Conservation (phyloP, 64 coral and sea anemone genomes). For the Platygyra sinensis region DNA sequence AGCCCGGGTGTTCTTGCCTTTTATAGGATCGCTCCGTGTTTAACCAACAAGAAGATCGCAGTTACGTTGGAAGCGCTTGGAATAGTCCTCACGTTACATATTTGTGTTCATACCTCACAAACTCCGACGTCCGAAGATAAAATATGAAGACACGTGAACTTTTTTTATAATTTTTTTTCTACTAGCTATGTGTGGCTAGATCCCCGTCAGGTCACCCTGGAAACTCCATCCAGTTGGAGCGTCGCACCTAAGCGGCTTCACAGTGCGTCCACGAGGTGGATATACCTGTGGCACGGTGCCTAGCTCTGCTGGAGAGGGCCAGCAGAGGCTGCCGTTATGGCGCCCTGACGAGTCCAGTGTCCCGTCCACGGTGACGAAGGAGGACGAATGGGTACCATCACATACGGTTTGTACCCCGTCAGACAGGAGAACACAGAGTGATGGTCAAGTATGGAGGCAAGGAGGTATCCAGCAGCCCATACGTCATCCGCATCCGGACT, state of each 20-base stretch:
- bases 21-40: too few relatives aligned
- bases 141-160: not conserved
- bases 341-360: constrained; percentile 69
- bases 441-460: constrained; percentile 70
- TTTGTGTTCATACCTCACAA: too few relatives aligned
- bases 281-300: constrained; percentile 81
- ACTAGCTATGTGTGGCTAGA: constrained; percentile 57
- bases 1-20: too few relatives aligned
- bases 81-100: too few relatives aligned
- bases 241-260: constrained; percentile 48
- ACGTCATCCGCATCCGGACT: constrained; percentile 43
- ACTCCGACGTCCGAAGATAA: too few relatives aligned
- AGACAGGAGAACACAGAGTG: constrained; percentile 63
- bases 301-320: constrained; percentile 75
- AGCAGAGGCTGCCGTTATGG: constrained; percentile 66
- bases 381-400: constrained; percentile 71
- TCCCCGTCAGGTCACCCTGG: constrained; percentile 70
- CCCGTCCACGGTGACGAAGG: constrained; percentile 75
- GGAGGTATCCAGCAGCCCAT: constrained; percentile 82
- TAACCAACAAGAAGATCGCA: too few relatives aligned
- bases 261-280: constrained; percentile 86
- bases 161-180: not conserved
- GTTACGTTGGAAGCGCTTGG: too few relatives aligned
- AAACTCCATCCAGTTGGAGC: constrained; percentile 21
- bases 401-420: constrained; percentile 76